Base-by-base conservation (phyloP, 2,113 vertebrate species). In the Paracanthobrama guichenoti region DNA sequence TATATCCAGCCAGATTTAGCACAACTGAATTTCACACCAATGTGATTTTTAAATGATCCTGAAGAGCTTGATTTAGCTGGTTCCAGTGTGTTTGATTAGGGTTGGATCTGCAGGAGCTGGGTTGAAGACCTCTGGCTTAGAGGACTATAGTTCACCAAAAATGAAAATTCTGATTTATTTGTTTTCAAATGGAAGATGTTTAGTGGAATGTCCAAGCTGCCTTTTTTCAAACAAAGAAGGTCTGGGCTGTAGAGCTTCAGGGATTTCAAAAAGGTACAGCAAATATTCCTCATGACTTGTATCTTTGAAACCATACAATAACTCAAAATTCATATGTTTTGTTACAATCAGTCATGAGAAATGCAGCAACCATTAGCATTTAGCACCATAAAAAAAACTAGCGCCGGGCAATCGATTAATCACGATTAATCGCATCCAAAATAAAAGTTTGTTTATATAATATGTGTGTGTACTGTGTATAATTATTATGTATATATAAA, bases 141-240 rank as follows among this genome's bases (percentile, higher is more conserved):
- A 66, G 60, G 46, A 28, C 73, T 18, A 20, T 8, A 72, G 42
- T n/a, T 73, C 71, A 28, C 48, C 73, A 26, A 75, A 31, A 28
- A 80, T 35, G 16, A 67, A 50, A 48, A 12, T 66, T 28, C 57
- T 26, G n/a, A 55, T 42, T n/a, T 35, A 10, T 55, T 75, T 75
- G 20, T 6, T 8, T 3, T 16, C 20, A 79, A 78, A 60, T 44
- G 5, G 31, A 55, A 59, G 75, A 24, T 9, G 53, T 78, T 60
- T 12, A 59, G 31, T 14, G 35, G 31, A 60, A 75, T 83, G 57
- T 83, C 71, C 28, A 35, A 44, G 50, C 31, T 83, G 53, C 9
- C 39, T 89, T 55, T 20, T 35, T 39, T 78, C 53, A 59, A 78
- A 42, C 6, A 42, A 60, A 77, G 28, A 4, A 77, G 57, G 53